These are phyloP conservation scores for Pangasianodon gigas DNA, from an alignment of 2,113 vertebrate genomes.

Conservation along the genomic window DNA sequence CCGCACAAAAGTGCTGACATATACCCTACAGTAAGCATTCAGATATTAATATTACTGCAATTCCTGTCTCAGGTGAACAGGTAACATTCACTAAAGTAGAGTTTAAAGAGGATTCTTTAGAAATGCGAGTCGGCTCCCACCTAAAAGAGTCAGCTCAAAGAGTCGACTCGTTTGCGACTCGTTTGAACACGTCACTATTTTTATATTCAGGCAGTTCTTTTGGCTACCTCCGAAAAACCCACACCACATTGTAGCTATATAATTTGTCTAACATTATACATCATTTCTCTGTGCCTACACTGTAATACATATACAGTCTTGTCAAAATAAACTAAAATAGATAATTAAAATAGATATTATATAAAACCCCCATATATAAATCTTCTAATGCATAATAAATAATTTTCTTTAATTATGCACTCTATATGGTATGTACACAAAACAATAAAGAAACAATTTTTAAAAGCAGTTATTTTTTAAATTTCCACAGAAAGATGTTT, in stretches of 20 bases:
- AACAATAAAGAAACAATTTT: neutral
- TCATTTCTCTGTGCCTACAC: neutral
- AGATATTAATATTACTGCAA: no score
- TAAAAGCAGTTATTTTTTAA: neutral
- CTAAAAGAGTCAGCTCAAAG: neutral
- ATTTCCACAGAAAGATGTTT: neutral
- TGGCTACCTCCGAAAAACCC: neutral
- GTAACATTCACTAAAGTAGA: neutral
- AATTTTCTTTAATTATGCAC: neutral
- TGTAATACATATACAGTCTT: neutral
- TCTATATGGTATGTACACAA: neutral
- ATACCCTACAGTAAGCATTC: neutral
- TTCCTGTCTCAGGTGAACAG: no score
- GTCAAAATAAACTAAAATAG: neutral
- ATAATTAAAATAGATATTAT: neutral
- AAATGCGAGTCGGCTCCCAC: neutral
- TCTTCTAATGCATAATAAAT: neutral
- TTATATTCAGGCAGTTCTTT: neutral
- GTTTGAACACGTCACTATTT: neutral
- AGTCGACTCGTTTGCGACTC: neutral
- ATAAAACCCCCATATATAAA: neutral
- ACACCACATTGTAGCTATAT: neutral
- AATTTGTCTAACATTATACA: neutral
- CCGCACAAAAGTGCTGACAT: neutral
- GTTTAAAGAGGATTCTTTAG: neutral